Conservation (phyloP, 2,797 vertebrate species). For the Nyctibius grandis region DNA sequence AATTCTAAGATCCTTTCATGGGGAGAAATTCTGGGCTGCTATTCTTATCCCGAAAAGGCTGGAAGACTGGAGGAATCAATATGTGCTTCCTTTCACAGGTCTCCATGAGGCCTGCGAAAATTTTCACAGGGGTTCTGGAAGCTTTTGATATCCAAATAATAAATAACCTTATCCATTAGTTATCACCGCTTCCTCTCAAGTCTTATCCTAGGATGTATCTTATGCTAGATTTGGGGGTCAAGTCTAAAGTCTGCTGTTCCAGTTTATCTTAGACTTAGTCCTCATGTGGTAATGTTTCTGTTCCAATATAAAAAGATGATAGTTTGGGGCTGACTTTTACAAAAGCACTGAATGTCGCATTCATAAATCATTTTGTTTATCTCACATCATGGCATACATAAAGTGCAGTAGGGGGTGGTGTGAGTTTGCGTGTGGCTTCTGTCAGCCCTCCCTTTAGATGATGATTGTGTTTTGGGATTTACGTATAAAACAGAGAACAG, state of each 20-base stretch:
- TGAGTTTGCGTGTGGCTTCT: neutral
- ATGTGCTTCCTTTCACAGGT: neutral
- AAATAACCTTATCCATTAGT: neutral
- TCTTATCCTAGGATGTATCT: neutral
- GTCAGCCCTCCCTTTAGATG: neutral
- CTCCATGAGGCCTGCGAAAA: neutral
- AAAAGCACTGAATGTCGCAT: rapidly evolving
- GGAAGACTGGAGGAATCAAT: neutral
- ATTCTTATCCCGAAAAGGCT: neutral
- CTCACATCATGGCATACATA: neutral
- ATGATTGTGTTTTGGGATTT: neutral
- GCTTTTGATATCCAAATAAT: neutral
- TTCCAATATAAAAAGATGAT: neutral
- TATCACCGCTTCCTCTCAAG: neutral
- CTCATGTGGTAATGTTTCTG: neutral
- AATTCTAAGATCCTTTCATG: neutral
- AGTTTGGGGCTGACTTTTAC: neutral
- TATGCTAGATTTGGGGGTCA: neutral
- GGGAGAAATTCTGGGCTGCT: neutral
- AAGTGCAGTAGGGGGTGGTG: rapidly evolving
- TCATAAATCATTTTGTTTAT: neutral
- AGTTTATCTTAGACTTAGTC: neutral
- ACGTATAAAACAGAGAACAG: neutral
- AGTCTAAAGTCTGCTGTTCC: neutral
- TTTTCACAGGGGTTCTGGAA: neutral